Evolutionary conservation across 2,888 invertebrate species (phyloP), one percentile per base, ranked within the genome.

Genomic region (Criorhina ranunculi): DNA sequence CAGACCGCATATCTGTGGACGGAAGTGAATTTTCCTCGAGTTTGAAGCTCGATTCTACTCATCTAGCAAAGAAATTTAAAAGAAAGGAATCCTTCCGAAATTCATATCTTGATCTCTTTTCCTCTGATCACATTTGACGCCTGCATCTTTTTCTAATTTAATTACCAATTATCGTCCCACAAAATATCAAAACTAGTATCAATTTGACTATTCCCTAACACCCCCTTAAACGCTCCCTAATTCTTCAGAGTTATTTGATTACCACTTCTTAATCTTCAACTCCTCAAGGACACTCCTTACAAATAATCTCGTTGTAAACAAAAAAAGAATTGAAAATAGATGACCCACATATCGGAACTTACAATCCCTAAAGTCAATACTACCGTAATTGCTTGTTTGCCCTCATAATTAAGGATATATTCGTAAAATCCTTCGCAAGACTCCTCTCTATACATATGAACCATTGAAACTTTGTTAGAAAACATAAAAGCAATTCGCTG

Each of bases 371-470:
- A 73, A 53, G 53, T 49, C 57, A 66, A 66, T 49, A 55, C 53
- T 12, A 33, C n/a, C 9, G 59, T 55, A 67, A 67, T 51, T 66
- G 49, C 31, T 35, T 59, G 59, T 49, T 59, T 55, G 46, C 59
- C 67, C 40, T 40, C 40, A 66, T 66, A 76, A 73, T 73, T 73
- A 73, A 76, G 57, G 66, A 76, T 59, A 76, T 59, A 33, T 59
- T 29, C 19, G 42, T 29, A 6, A 55, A 66, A 57, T 57, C 57
- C 40, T 29, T 60, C 6, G 17, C 59, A 0, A 9, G 24, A 29
- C 11, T 35, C 31, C 35, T 9, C 42, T 24, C 24, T 1, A 42
- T 42, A 17, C 19, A 59, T 53, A 19, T 15, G 55, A 37, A 12
- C 15, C 15, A 19, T 46, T 19, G 12, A 19, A 57, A 64, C 17